Evolutionary conservation across 1,140 invertebrate genomes (phyloP).

Genomic region (Thaumatotibia leucotreta): DNA sequence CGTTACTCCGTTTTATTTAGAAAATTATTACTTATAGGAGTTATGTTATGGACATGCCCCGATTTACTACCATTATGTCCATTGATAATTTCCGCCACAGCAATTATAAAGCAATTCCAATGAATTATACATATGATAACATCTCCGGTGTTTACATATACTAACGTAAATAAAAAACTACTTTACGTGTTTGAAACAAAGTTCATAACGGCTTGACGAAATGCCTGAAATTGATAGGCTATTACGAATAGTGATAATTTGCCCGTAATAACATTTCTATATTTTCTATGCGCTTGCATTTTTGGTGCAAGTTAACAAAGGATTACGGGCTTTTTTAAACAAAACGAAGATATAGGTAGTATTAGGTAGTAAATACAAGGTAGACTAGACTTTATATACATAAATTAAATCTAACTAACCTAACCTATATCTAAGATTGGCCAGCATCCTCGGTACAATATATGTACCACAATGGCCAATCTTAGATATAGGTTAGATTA

Average conservation of each 20-base stretch:
- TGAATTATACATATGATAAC: slow-evolving; percentile 14
- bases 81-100: slow-evolving; percentile 11
- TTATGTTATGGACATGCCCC: too few species aligned
- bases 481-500: too few species aligned
- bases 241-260: slow-evolving; percentile 5
- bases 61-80: neutral
- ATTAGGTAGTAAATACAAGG: too few species aligned
- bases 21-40: neutral
- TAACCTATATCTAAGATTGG: too few species aligned
- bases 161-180: neutral
- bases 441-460: too few species aligned
- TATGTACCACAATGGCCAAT: too few species aligned
- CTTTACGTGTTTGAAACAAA: neutral
- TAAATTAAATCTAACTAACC: too few species aligned
- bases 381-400: too few species aligned
- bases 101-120: slow-evolving; percentile 19
- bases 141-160: slow-evolving; percentile 5
- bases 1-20: neutral
- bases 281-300: neutral
- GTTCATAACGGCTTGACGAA: neutral
- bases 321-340: too few species aligned
- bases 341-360: too few species aligned
- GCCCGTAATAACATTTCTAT: neutral
- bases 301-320: neutral
- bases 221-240: neutral